Evolutionary conservation across 2,797 vertebrate genomes (phyloP).

Genomic region (Paratrypauchen microcephalus): DNA sequence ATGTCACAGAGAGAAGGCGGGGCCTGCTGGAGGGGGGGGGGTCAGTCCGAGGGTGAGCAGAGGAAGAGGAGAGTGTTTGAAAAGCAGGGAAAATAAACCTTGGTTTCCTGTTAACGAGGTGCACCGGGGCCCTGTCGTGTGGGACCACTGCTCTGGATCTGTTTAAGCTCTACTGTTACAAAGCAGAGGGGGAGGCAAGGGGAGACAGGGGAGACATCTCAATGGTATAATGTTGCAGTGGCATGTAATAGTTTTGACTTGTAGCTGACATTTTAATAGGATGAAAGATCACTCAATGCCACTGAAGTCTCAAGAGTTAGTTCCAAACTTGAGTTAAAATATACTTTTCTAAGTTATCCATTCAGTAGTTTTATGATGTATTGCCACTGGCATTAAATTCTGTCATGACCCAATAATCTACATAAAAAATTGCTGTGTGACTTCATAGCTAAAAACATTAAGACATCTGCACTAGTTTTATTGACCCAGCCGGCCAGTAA

Average conservation of each 20-base stretch:
- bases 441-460: slow-evolving; percentile 71
- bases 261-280: neutral
- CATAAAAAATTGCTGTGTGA: slow-evolving; percentile 50
- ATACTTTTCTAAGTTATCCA: neutral
- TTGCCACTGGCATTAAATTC: neutral
- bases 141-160: slow-evolving; percentile 71
- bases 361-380: neutral
- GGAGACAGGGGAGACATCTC: slow-evolving; percentile 48
- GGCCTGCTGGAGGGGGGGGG: slow-evolving; percentile 14
- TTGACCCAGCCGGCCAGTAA: slow-evolving; percentile 60
- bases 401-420: slow-evolving; percentile 27
- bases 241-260: neutral
- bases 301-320: neutral
- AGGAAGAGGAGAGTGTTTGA: slow-evolving; percentile 75
- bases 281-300: neutral
- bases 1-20: slow-evolving; percentile 50
- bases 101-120: slow-evolving; percentile 81
- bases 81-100: slow-evolving; percentile 80
- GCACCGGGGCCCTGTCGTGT: slow-evolving; percentile 61
- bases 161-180: slow-evolving; percentile 71
- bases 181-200: slow-evolving; percentile 20
- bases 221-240: neutral
- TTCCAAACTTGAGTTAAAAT: neutral
- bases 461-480: slow-evolving; percentile 65
- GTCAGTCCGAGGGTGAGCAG: slow-evolving; percentile 61